These are phyloP conservation scores for Dasysyrphus tricinctus DNA, from an alignment of 2,888 invertebrate species.

Conservation along the genomic window DNA sequence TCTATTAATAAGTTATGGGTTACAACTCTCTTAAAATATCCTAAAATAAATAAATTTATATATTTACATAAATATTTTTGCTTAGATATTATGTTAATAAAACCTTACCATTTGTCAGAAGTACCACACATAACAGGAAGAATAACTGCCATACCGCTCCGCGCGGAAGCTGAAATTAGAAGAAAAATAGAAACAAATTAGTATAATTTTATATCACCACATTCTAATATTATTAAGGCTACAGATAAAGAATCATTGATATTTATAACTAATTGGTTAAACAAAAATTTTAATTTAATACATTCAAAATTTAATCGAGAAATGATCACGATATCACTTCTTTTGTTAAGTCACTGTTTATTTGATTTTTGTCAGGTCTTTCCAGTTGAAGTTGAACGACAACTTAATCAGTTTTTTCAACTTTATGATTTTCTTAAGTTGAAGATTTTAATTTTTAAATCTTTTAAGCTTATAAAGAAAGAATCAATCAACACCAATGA, in stretches of 20 bases:
- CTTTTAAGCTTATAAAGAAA: not conserved
- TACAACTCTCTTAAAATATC: not conserved
- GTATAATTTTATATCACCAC: not conserved
- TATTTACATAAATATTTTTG: not conserved
- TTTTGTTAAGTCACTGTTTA: not conserved
- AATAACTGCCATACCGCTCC: constrained; percentile 82
- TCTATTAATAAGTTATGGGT: too few relatives aligned
- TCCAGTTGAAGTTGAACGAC: constrained; percentile 51
- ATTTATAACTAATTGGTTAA: not conserved
- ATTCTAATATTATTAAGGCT: not conserved
- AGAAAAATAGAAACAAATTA: constrained; percentile 47
- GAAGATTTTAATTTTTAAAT: not conserved
- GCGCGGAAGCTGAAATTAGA: constrained; percentile 81
- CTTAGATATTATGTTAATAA: not conserved
- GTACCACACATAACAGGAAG: constrained; percentile 80
- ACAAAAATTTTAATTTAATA: not conserved
- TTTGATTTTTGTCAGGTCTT: constrained; percentile 27
- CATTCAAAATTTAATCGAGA: not conserved
- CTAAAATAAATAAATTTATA: not conserved
- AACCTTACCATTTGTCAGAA: constrained; percentile 81
- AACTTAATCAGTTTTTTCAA: not conserved
- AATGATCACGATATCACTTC: not conserved
- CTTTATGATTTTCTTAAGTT: not conserved
- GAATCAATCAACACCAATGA: constrained; percentile 13
- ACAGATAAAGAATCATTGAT: not conserved